Evolutionary conservation across 2,797 vertebrate genomes (phyloP).

Genomic region (Brachyalestes nurse): DNA sequence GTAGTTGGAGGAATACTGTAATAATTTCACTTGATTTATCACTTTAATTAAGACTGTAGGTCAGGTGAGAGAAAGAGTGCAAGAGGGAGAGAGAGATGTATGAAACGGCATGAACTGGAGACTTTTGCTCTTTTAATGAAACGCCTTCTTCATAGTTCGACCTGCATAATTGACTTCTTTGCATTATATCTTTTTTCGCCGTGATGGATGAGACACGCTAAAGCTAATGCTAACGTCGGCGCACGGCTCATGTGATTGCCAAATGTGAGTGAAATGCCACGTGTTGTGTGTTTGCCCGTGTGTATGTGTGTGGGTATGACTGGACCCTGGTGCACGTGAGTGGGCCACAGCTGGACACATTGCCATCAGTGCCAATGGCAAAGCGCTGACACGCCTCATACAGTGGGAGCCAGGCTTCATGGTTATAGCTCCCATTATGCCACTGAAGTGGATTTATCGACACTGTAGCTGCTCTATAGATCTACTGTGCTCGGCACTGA

Average conservation of each 20-base stretch:
- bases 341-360: conserved; percentile 30
- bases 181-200: neutral
- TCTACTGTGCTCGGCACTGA: conserved; percentile 39
- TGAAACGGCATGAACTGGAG: conserved; percentile 28
- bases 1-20: conserved; percentile 51
- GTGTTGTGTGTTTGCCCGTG: conserved; percentile 14
- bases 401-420: conserved; percentile 8
- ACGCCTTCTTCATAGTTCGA: conserved; percentile 21
- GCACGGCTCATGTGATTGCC: neutral
- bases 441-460: conserved; percentile 42
- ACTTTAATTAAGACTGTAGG: conserved; percentile 52
- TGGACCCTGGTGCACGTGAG: conserved; percentile 23
- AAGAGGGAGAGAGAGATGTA: conserved; percentile 27
- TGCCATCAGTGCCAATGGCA: conserved; percentile 35
- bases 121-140: conserved; percentile 1
- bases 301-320: neutral
- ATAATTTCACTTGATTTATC: conserved; percentile 59
- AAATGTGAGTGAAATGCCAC: neutral
- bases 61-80: conserved; percentile 37
- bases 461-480: conserved; percentile 46
- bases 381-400: conserved; percentile 6
- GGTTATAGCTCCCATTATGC: conserved; percentile 43
- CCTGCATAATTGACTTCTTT: neutral
- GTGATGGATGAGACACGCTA: neutral
- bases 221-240: neutral